These are phyloP conservation scores for Myanophis thanlyinensis DNA, from an alignment of 2,113 vertebrate genomes.

Conservation along the genomic window DNA sequence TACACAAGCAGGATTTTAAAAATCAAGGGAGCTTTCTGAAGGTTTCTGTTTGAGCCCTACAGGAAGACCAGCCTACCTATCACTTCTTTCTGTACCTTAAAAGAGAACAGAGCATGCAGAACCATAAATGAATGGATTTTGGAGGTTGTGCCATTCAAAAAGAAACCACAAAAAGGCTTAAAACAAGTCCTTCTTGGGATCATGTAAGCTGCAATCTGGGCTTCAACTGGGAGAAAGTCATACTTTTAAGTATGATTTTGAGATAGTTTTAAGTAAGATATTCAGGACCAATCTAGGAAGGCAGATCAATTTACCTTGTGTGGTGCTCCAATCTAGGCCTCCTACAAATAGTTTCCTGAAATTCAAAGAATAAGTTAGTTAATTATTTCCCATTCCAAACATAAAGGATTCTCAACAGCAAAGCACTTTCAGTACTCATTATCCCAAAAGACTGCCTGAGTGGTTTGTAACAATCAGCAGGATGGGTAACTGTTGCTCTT, in stretches of 20 bases:
- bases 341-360: constrained; percentile 98
- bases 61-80: no score
- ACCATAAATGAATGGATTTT: neutral
- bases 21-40: neutral
- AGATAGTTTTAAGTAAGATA: neutral
- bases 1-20: neutral
- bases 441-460: neutral
- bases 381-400: constrained; percentile 11
- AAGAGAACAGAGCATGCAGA: neutral
- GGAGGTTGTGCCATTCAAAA: neutral
- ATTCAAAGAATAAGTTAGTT: constrained; percentile 48
- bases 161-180: neutral
- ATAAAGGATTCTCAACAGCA: neutral
- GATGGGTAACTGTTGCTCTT: neutral
- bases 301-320: constrained; percentile 82
- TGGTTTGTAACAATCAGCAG: neutral
- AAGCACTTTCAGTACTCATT: neutral
- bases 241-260: neutral
- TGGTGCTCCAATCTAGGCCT: constrained; percentile 98
- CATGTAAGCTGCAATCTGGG: neutral
- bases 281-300: neutral
- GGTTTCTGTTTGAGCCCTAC: neutral
- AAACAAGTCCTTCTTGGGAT: no score
- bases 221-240: neutral
- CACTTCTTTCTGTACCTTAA: neutral